Base-by-base conservation (phyloP, 2,888 invertebrate genomes). In the Mythimna albipuncta region DNA sequence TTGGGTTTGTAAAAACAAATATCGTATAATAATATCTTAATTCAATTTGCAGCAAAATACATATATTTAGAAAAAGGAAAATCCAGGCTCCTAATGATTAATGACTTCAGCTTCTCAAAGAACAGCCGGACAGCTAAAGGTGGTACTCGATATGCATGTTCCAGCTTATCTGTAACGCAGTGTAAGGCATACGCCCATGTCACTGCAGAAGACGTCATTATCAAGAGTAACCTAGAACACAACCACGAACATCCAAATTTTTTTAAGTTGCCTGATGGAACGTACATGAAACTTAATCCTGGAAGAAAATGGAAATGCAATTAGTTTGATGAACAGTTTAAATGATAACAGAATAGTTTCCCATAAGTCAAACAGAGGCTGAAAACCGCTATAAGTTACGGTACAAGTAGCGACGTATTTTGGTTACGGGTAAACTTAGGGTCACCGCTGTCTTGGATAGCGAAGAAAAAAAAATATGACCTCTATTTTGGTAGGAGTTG, bases 61-160 rank as follows among this genome's bases (percentile, higher is more conserved):
- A 87, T 91, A 47, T 82, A 71, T 19, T 75, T 83, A 59, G 35
- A 52, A 3, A 44, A 75, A n/a, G 90, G 91, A 10, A 71, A 75
- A 6, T 19, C 26, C 21, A 82, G 54, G 35, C 69, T 90, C 19
- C 76, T 90, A 7, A 68, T 85, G 32, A 77, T 86, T 16, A 57
- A 88, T 11, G 84, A 83, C 0, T 91, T 87, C 63, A 88, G 89
- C 0, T 91, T 84, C 66, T 88, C 80, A 66, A 90, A 77, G 54
- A 87, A 85, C 35, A 84, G 86, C 11, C 35, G 41, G 10, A 52
- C 85, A 11, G 19, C 79, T 1, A 70, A 67, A 1, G 88, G 88
- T 0, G 88, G 89, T 0, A 71, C 54, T 7, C 79, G 91, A 2
- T 92, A 88, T 76, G 83, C 81, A 1, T 92, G 92, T 69, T 91